Evolutionary conservation across 2,888 invertebrate genomes (phyloP), one percentile per base, ranked within the genome.

Genomic region (Rotaria macrura): DNA sequence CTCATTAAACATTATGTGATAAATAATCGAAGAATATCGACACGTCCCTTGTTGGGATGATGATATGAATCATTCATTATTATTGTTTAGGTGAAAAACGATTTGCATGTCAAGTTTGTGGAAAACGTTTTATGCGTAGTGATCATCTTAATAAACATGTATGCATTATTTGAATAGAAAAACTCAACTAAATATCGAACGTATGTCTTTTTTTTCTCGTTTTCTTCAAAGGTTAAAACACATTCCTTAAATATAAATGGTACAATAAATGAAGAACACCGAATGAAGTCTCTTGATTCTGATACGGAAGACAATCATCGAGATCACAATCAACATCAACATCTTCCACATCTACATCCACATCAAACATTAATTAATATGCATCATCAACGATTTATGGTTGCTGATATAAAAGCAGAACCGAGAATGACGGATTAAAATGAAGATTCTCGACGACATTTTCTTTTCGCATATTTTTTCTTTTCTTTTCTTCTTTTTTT

Each of bases 61-160:
- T 43, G 40, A 79, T 79, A 25, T 25, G 12, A 17, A 43, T 43
- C 14, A 79, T 79, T 79, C 25, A 43, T 79, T 85, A 65, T 84
- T 47, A 14, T 72, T 47, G 29, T 74, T n/a, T 84, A 86, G 86
- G 86, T 87, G 97, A 97, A 92, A 97, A 97, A 84, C 95, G 96
- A 0, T 96, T 94, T 90, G 93, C 95, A 0, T 97, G 97, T 89
- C 92, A 93, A 0, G 93, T 94, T 34, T 97, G 97, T 89, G 95
- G 95, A 7, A 97, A 97, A 91, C 93, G 94, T 87, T 97, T 97
- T 90, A 96, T 96, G 0, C 93, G 97, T 79, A 94, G 96, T 88
- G 97, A 97, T 90, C 97, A 97, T 90, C 92, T 97, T 86, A 96
- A 96, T 91, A 97, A 97, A 89, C 97, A 97, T 90, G 43, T 43